Base-by-base conservation (phyloP, 2,797 vertebrate species). In the Enteromius trimaculatus region DNA sequence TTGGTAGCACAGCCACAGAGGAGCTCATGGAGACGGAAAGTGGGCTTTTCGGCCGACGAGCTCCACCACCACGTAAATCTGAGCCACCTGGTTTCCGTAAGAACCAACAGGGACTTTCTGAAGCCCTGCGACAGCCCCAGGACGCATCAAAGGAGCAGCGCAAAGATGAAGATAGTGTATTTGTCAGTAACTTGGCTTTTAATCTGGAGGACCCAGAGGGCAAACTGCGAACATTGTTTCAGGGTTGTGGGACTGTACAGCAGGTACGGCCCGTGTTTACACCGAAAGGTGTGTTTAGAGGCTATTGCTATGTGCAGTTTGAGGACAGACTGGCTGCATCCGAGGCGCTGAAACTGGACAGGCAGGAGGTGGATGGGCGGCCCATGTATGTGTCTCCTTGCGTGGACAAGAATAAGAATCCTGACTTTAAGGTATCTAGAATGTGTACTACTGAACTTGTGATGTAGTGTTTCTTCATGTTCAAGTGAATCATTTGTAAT, bases 321-420 rank as follows among this genome's bases (percentile, higher is more conserved):
- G 92, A 93, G 82, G 95, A 96, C 0, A 89, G 92, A 8, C 90
- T 91, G 44, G 91, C 95, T 0, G 96, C 96, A 1, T 13, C 89
- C 0, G 95, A 95, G 66, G 98, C 98, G 0, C 92, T 99, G 82
- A 92, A 93, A 86, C 79, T 98, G 88, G 98, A 99, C 88, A 94
- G 98, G 14, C 93, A 85, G 49, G 92, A 92, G 0, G 89, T 99
- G 69, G 96, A 96, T 4, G 96, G 96, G 16, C 95, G 98, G 86
- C 98, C 98, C 0, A 97, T 99, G 97, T 99, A 97, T 81, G 97
- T 99, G 11, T 99, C 98, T 0, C 98, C 97, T 0, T 98, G 97
- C 80, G 95, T 99, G 3, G 97, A 99, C 90, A 99, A 99, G 93
- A 97, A 92, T 93, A 98, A 96, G 90, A 97, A 99, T 78, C 98